Evolutionary conservation across 2,797 vertebrate genomes (phyloP).

Genomic region (Fistularia commersonii): DNA sequence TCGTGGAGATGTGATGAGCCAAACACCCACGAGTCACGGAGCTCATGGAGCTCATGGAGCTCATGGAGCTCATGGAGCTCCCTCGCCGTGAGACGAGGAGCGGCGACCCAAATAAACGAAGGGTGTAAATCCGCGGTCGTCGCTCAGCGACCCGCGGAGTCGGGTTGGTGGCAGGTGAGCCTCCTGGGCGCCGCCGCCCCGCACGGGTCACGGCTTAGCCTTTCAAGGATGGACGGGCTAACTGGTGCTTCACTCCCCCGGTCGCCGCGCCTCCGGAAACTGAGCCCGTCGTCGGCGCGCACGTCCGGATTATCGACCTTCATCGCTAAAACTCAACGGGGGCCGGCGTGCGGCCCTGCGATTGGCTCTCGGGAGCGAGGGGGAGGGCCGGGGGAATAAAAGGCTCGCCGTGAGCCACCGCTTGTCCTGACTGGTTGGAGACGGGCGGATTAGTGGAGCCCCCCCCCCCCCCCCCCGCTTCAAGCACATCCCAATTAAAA

Average conservation of each 20-base stretch:
- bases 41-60: no score
- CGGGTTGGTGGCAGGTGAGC: slow-evolving; percentile 39
- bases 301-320: slow-evolving; percentile 51
- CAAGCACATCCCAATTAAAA: slow-evolving; percentile 76
- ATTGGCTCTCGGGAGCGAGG: no score
- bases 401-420: slow-evolving; percentile 46
- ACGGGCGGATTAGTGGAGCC: slow-evolving; percentile 66
- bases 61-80: no score
- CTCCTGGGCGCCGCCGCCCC: slow-evolving; percentile 29
- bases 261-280: slow-evolving; percentile 41
- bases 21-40: no score
- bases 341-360: slow-evolving; percentile 25
- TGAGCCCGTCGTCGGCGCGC: slow-evolving; percentile 21
- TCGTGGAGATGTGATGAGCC: no score
- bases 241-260: slow-evolving; percentile 41
- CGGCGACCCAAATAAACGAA: no score
- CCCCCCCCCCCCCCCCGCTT: slow-evolving; percentile 47
- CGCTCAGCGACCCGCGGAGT: slow-evolving; percentile 24
- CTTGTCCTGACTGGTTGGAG: slow-evolving; percentile 61
- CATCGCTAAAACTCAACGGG: slow-evolving; percentile 42
- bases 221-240: slow-evolving; percentile 64
- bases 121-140: no score
- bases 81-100: no score
- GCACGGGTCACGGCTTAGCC: slow-evolving; percentile 44
- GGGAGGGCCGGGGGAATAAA: slow-evolving; percentile 42